Base-by-base conservation (phyloP, 1,140 invertebrate genomes). In the Drosophila busckii region DNA sequence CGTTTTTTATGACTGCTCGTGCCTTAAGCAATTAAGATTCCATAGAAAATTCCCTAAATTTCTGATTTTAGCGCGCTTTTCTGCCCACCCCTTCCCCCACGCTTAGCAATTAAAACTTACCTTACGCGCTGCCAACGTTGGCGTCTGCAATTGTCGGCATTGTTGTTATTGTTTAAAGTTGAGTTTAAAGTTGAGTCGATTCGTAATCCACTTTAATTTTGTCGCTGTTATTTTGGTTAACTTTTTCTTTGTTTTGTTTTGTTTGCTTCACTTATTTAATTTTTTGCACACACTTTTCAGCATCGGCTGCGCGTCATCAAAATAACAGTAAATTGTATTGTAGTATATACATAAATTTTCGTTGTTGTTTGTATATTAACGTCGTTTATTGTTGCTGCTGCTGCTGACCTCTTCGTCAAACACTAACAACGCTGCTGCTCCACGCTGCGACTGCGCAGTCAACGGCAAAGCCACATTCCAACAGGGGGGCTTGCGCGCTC, bases 391-490 rank as follows among this genome's bases (percentile, higher is more conserved):
- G 22, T 41, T 59, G 37, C 53, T 38, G 58, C 42, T 19, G 37
- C 22, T 10, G 23, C 61, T 80, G 73, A 78, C 73, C 73, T 78
- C 73, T 78, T 80, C 73, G 49, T 26, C 34, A 61, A 55, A 61
- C 34, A 61, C 58, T 54, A 54, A 67, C 58, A 66, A 64, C 52
- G n/a, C n/a, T n/a, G n/a, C n/a, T n/a, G n/a, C n/a, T n/a, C n/a
- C n/a, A 32, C 67, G 71, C 62, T 56, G 75, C 75, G 73, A 70
- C 66, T 76, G 68, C 70, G 70, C 70, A 75, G 70, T 73, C 69
- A 49, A 66, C 70, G 73, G 54, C 44, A 48, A 61, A 54, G 64
- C 75, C 73, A 50, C 73, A 80, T 82, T 80, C 71, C 71, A 78
- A 42, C 62, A n/a, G 65, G 20, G 62, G 60, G 15, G 35, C 42